Conservation (phyloP, 1,140 invertebrate species). For the Aphis gossypii region DNA sequence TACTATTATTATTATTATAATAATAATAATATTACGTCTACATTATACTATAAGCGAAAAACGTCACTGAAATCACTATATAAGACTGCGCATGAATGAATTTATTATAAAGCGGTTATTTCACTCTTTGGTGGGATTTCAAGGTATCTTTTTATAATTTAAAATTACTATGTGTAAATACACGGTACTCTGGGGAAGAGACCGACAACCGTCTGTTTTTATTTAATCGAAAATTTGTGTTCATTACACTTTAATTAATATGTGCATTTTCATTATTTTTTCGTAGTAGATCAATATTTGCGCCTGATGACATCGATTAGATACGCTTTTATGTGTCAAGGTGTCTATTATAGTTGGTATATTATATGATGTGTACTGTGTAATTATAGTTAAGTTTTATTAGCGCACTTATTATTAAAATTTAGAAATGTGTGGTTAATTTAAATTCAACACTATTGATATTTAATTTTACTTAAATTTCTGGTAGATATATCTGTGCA, state of each 20-base stretch:
- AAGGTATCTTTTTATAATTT: not conserved
- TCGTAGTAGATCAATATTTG: not conserved
- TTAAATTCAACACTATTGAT: not conserved
- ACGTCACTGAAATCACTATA: not conserved
- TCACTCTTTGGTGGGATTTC: not conserved
- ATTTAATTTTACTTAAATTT: not conserved
- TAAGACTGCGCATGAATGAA: not conserved
- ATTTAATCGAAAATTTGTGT: not conserved
- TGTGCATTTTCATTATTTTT: not conserved
- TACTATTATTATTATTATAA: not conserved
- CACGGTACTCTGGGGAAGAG: not conserved
- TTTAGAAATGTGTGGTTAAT: not conserved
- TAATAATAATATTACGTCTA: slow-evolving; percentile 34
- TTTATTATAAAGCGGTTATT: not conserved
- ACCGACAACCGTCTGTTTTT: not conserved
- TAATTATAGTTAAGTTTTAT: not conserved
- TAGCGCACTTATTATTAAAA: not conserved
- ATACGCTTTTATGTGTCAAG: not conserved
- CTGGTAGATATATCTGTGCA: not conserved
- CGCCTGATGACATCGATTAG: not conserved
- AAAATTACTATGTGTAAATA: not conserved
- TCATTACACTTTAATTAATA: not conserved
- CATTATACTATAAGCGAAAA: not conserved
- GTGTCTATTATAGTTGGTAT: no score
- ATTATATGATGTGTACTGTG: not conserved